Evolutionary conservation across 2,113 vertebrate species (phyloP).

Genomic region (Dinomys branickii): DNA sequence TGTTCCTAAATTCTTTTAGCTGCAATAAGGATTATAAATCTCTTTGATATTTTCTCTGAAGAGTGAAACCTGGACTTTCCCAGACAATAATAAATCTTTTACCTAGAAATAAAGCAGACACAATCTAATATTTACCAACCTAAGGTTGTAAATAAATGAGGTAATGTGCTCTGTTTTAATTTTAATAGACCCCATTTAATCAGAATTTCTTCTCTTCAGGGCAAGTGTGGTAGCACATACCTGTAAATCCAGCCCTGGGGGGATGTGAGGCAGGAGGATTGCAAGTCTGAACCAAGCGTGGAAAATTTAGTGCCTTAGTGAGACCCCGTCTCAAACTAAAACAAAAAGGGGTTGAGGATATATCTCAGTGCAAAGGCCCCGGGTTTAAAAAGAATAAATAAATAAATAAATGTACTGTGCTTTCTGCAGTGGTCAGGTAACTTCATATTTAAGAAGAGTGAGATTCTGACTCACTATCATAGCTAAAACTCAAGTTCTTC

Average conservation of each 20-base stretch:
- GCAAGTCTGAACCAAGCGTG: neutral
- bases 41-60: neutral
- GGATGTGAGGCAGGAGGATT: neutral
- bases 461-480: neutral
- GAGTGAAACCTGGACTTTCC: neutral
- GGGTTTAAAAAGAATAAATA: neutral
- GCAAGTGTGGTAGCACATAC: neutral
- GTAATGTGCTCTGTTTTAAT: neutral
- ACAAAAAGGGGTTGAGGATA: neutral
- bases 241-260: neutral
- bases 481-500: neutral
- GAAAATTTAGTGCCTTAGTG: neutral
- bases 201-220: slow-evolving; percentile 47
- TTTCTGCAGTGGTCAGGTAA: slow-evolving; percentile 9
- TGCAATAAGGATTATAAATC: neutral
- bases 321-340: neutral
- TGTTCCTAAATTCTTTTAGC: slow-evolving; percentile 30
- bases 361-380: neutral
- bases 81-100: neutral
- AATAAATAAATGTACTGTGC: neutral
- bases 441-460: neutral
- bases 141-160: neutral
- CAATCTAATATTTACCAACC: slow-evolving; percentile 10
- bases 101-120: neutral
- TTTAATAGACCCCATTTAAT: slow-evolving; percentile 7